A percentile compares a stretch with the other conserved stretches of the same genome.
Conservation (phyloP, 2,888 invertebrate genomes). For the Orthosia gracilis region DNA sequence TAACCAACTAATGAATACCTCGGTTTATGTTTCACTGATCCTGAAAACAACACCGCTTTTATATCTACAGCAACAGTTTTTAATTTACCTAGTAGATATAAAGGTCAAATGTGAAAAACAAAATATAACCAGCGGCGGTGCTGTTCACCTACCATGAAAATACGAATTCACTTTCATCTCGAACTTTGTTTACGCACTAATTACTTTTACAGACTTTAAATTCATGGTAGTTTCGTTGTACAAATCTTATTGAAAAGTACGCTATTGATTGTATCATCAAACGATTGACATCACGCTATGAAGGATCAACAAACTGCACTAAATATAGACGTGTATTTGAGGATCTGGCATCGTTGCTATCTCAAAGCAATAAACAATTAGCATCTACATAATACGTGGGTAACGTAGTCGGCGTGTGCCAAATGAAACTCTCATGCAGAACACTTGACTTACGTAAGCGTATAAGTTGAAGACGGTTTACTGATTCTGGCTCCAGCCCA, state of each 20-base stretch:
- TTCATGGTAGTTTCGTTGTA: conserved; percentile 19
- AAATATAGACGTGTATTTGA: conserved; percentile 44
- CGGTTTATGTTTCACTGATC: conserved; percentile 52
- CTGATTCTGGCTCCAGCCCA: conserved; percentile 75
- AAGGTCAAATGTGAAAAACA: conserved; percentile 61
- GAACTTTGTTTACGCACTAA: conserved; percentile 52
- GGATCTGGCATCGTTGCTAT: conserved; percentile 30
- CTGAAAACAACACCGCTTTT: conserved; percentile 30
- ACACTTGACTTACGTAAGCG: conserved; percentile 78
- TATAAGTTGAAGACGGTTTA: conserved; percentile 77
- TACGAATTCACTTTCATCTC: conserved; percentile 55
- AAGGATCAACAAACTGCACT: conserved; percentile 35
- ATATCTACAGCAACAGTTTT: conserved; percentile 40
- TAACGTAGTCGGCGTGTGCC: conserved; percentile 68
- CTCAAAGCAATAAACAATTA: conserved; percentile 49
- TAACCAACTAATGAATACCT: conserved; percentile 54
- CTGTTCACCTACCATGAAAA: conserved; percentile 54
- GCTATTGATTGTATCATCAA: conserved; percentile 9
- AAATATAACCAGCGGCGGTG: conserved; percentile 37
- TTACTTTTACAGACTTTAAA: conserved; percentile 19
- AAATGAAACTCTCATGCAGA: conserved; percentile 74
- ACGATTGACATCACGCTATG: conserved; percentile 13
- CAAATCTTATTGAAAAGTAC: conserved; percentile 29
- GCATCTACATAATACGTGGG: conserved; percentile 44
- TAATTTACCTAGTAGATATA: conserved; percentile 43